Evolutionary conservation across 2,113 vertebrate species (phyloP).

Genomic region (Micromys minutus): DNA sequence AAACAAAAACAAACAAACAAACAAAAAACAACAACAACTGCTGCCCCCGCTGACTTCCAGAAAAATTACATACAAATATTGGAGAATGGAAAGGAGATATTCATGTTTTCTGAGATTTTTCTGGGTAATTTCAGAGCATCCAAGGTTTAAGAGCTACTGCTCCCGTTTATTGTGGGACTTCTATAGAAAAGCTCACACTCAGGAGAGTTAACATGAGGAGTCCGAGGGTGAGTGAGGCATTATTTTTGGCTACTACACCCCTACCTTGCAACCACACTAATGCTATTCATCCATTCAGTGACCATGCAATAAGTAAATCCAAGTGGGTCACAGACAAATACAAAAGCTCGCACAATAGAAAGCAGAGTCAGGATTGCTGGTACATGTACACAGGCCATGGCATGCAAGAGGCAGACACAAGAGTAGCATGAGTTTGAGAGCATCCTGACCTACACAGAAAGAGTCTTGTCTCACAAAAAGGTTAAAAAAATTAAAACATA

Average conservation of each 20-base stretch:
- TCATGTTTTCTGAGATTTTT: not conserved
- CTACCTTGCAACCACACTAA: not conserved
- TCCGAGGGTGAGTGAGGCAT: conserved; percentile 58
- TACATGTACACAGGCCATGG: not conserved
- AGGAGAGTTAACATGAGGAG: not conserved
- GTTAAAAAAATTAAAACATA: not conserved
- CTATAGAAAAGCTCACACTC: conserved; percentile 56
- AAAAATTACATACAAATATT: conserved; percentile 20
- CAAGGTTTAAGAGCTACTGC: not conserved
- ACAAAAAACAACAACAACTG: no score
- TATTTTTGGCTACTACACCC: conserved; percentile 16
- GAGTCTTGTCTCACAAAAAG: not conserved
- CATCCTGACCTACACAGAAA: not conserved
- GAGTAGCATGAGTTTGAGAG: not conserved
- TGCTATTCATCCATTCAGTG: conserved; percentile 4
- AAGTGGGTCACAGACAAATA: not conserved
- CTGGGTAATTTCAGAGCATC: not conserved
- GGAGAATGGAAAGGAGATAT: not conserved
- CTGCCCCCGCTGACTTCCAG: not conserved
- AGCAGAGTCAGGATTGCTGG: not conserved
- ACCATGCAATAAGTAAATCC: conserved; percentile 27
- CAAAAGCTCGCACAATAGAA: not conserved
- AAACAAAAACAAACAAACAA: not conserved
- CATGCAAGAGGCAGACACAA: not conserved
- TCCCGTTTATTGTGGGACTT: not conserved